Conservation (phyloP, 2,113 vertebrate genomes). For the Callorhinus ursinus region DNA sequence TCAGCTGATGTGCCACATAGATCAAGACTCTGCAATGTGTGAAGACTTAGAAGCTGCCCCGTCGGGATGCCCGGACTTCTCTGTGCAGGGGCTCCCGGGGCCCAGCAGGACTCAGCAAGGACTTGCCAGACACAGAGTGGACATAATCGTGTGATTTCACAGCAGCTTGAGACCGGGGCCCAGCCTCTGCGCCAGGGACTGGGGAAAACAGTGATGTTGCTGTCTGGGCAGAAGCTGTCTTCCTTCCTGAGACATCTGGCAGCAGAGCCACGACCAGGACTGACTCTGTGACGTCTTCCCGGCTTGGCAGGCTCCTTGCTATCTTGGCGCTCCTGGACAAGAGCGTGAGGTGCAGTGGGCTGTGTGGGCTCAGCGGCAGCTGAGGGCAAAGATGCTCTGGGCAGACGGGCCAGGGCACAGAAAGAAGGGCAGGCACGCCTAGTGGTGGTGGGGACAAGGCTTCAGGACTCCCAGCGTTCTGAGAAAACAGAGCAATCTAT, state of each 20-base stretch:
- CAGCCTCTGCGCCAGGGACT: not conserved
- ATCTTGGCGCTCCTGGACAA: not conserved
- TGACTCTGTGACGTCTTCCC: not conserved
- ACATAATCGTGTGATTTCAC: not conserved
- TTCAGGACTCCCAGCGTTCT: not conserved
- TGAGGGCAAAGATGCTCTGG: not conserved
- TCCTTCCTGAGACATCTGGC: not conserved
- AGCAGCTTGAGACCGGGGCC: not conserved
- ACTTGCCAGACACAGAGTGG: not conserved
- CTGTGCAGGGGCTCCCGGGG: not conserved
- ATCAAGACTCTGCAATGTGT: not conserved
- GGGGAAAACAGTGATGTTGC: not conserved
- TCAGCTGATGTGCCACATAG: no score
- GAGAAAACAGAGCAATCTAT: conserved; percentile 50
- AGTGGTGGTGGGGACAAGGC: not conserved
- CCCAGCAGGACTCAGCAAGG: not conserved
- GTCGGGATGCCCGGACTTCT: accelerated
- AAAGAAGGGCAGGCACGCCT: not conserved
- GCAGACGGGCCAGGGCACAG: not conserved
- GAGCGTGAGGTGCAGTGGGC: not conserved
- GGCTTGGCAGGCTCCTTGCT: not conserved
- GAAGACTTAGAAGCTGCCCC: not conserved
- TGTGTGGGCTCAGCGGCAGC: not conserved
- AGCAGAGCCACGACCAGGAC: not conserved
- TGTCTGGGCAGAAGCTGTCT: not conserved